Conservation (phyloP, 2,113 vertebrate species). For the Oenanthe melanoleuca region DNA sequence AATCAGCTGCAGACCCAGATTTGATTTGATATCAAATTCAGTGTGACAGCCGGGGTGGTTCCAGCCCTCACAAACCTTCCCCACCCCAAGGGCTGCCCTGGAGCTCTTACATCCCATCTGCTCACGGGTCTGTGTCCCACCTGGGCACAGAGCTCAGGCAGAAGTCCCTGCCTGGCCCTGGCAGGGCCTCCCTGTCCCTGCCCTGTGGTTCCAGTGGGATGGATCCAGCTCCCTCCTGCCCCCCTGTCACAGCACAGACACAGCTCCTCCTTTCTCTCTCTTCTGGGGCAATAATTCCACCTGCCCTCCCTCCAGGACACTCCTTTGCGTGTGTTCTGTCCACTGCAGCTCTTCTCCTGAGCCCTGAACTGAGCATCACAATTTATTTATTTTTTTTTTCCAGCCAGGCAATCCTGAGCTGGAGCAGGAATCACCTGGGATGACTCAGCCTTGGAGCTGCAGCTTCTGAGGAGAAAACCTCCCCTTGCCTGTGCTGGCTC, state of each 20-base stretch:
- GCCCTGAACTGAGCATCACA: neutral
- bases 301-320: neutral
- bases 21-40: rapidly evolving
- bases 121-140: too few species aligned
- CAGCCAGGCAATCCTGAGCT: neutral
- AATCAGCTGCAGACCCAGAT: rapidly evolving
- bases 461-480: neutral
- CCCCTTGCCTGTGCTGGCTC: neutral
- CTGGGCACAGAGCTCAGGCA: neutral
- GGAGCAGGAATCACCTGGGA: neutral
- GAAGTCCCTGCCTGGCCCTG: neutral
- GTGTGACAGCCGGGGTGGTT: rapidly evolving
- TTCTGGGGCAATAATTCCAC: rapidly evolving
- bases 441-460: neutral
- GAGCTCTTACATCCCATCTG: rapidly evolving
- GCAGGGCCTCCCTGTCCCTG: too few species aligned
- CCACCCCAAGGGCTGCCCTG: neutral
- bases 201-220: rapidly evolving
- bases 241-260: rapidly evolving
- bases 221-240: neutral
- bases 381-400: neutral
- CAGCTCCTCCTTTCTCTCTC: neutral
- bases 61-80: neutral
- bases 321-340: rapidly evolving
- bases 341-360: neutral